Base-by-base conservation (phyloP, 2,888 invertebrate species). In the Lasioglossum pauxillum region DNA sequence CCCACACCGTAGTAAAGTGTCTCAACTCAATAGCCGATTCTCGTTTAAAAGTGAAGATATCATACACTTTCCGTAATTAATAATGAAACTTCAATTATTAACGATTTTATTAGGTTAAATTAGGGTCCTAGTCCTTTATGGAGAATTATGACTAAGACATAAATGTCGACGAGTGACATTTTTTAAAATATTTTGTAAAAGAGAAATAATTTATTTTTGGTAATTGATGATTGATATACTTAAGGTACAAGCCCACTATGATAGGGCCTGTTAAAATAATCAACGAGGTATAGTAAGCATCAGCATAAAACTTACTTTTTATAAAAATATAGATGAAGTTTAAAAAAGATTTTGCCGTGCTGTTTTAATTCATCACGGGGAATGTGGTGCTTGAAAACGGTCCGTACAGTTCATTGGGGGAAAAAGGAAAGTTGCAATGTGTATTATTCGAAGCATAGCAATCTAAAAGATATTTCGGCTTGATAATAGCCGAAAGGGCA, bases 401-500 rank as follows among this genome's bases (percentile, higher is more conserved):
- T 12, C 31, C 31, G 46, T 7, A 31, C 49, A 19, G 74, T 74
- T 49, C 35, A 23, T 53, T 57, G 31, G 23, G 7, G 16, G 7
- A 23, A 44, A 23, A 69, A 69, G n/a, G 71, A 71, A 74, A 69
- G 27, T 46, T 31, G 41, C 27, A 12, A 7, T 2, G 16, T 4
- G 19, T 49, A 53, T 81, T 67, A 57, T 72, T 79, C 44, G 82
- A 38, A 19, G 35, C 64, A n/a, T 53, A 72, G 41, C 44, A 27
- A n/a, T 44, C 27, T 57, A 67, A 83, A 67, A 78, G 67, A 73
- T 79, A 75, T 84, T 78, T 77, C 71, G 27, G 14, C 53, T 7
- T 35, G 60, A 80, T 87, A 86, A 84, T 86, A 82, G 83, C 77
- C 75, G 35, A 75, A 78, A 75, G 71, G 77, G 75, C 80, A 72